A percentile compares a stretch with the other conserved stretches of the same genome.
phyloP scores from a whole-genome alignment of 2,888 invertebrate genomes.

The Theodoxus fluviatilis region DNA sequence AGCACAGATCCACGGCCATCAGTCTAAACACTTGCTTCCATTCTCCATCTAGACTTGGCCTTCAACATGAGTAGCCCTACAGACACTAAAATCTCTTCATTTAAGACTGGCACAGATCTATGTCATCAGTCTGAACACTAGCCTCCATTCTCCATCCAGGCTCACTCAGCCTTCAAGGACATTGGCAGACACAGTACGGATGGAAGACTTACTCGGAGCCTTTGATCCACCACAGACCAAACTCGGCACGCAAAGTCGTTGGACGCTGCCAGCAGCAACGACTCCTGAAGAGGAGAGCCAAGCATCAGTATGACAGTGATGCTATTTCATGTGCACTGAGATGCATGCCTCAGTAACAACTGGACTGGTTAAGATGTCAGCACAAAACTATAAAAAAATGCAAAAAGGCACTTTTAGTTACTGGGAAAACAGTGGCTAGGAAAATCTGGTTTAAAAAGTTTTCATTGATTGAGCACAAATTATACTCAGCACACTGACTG shows the following conservation, averaged over 20 bases:
- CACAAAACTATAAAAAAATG: too few species aligned
- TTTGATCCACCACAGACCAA: conserved; percentile 90
- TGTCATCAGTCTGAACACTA: background rate
- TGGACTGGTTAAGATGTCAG: too few species aligned
- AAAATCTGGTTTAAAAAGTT: too few species aligned
- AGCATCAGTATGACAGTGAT: too few species aligned
- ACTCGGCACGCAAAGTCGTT: conserved; percentile 96
- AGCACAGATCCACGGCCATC: background rate
- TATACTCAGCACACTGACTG: too few species aligned
- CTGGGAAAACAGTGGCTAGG: too few species aligned
- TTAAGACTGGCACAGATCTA: background rate
- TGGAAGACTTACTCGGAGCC: conserved; percentile 78
- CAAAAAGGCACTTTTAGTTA: too few species aligned
- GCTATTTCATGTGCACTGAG: too few species aligned
- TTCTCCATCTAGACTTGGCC: background rate
- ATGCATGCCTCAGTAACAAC: too few species aligned
- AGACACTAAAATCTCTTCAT: too few species aligned
- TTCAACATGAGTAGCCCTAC: too few species aligned
- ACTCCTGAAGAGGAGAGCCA: conserved; percentile 70
- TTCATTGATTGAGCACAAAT: too few species aligned
- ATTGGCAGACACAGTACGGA: background rate
- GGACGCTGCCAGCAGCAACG: conserved; percentile 87
- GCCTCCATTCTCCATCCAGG: background rate
- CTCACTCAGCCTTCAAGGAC: background rate
- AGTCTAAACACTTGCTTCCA: background rate